Conservation (phyloP, 2,113 vertebrate genomes). For the Connochaetes taurinus region DNA sequence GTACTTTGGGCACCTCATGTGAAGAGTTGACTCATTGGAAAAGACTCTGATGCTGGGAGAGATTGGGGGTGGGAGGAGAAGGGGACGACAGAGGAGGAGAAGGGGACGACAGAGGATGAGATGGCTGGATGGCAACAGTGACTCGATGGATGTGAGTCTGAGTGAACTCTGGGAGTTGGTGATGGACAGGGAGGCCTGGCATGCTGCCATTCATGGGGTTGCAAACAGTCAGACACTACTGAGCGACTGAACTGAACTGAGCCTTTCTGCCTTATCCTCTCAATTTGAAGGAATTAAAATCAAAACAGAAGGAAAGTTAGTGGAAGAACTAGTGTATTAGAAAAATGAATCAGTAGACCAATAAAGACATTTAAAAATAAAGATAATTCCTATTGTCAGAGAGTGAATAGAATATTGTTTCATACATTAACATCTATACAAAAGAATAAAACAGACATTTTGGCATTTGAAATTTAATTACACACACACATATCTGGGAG, state of each 20-base stretch:
- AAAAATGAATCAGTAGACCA: not conserved
- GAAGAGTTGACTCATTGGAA: no score
- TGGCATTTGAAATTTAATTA: not conserved
- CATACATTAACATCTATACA: not conserved
- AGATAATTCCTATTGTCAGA: not conserved
- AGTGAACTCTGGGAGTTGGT: no score
- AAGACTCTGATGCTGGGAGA: no score
- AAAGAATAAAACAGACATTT: not conserved
- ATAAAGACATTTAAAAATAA: not conserved
- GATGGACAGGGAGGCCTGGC: no score
- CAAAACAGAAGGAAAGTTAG: not conserved
- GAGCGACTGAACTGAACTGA: no score
- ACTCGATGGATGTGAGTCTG: rapidly evolving
- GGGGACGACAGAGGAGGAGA: no score
- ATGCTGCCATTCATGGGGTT: no score
- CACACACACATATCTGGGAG: not conserved
- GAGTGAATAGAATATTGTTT: not conserved
- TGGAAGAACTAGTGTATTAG: rapidly evolving
- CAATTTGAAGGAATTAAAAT: not conserved
- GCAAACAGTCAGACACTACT: rapidly evolving
- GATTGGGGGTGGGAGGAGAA: no score
- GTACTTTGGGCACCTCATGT: no score
- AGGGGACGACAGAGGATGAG: no score
- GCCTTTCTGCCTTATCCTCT: not conserved
- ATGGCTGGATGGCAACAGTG: no score